Base-by-base conservation (phyloP, 2,797 vertebrate species). In the Enteromius trimaculatus region DNA sequence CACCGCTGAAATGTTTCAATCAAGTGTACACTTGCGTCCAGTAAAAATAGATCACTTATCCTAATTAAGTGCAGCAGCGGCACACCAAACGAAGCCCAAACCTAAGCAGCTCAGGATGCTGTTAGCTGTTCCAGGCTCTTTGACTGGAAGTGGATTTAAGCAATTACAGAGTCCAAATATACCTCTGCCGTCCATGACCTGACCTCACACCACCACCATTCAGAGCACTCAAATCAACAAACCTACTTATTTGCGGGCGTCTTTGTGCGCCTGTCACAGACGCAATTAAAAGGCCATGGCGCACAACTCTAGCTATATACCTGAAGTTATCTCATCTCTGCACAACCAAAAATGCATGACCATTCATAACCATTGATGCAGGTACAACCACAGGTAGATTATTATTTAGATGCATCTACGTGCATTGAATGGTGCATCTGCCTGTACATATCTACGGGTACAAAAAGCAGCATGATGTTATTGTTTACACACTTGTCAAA, bases 91-190 rank as follows among this genome's bases (percentile, higher is more conserved):
- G 53, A 82, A 77, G 84, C 65, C 82, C 62, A 77, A 82, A 84
- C 78, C 77, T 89, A 87, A 91, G 89, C 89, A 72, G 79, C 85
- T 87, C 88, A 92, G 88, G 90, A 87, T 86, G 49, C 37, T 19
- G 76, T 92, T 74, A 92, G 91, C 92, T 91, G 87, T 93, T 93
- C 91, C 90, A 80, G 80, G 76, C 87, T 80, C 88, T 91, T 86
- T 92, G 90, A 92, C 90, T 89, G 86, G 85, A 91, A 87, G 86
- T 79, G 29, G 86, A 81, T 91, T 94, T 87, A 94, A 86, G 87
- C 85, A 90, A 92, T 94, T 92, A 94, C 65, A 84, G 39, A 86
- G 77, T 87, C 87, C 89, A 93, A 93, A 94, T 93, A 95, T 87
- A 88, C 81, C 60, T 70, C 64, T 39, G 71, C 58, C 49, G 82